Evolutionary conservation across 2,888 invertebrate species (phyloP), one percentile per base, ranked within the genome.

Genomic region (Cryptophagus acutangulus): DNA sequence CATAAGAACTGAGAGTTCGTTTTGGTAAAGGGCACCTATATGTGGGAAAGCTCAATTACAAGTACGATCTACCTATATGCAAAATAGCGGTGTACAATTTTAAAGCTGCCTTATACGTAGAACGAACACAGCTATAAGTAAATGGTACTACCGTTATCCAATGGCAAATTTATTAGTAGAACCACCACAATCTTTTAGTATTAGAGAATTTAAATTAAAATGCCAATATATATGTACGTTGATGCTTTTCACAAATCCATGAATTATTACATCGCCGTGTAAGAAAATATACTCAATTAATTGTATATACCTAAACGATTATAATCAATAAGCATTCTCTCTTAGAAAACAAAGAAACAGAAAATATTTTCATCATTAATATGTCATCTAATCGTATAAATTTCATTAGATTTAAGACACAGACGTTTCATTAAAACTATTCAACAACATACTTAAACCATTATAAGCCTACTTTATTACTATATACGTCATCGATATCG

Each of bases 161-260:
- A 54, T 52, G 51, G 56, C 36, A 51, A 56, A 57, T 57, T 60
- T 57, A 59, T 58, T 55, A 54, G n/a, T n/a, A n/a, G n/a, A n/a
- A n/a, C n/a, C n/a, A n/a, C 51, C 44, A 48, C 48, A 54, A 39
- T 48, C 46, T 46, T 50, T 50, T 48, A 53, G 50, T 50, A 49
- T 49, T 49, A 45, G 49, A 41, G 46, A 54, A 53, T 49, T 52
- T 50, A 49, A 58, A 52, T 49, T 51, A 48, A 54, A 54, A 52
- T 55, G 43, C 51, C 52, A 46, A 36, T 36, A n/a, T n/a, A n/a
- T n/a, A n/a, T n/a, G n/a, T n/a, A 39, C 13, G 40, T 37, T 28
- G n/a, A 6, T 9, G 42, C 17, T 48, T 41, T 46, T 48, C 39
- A 38, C 43, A 40, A 44, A 48, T 25, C 33, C 33, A 38, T 48